Percentiles rank a stretch among this genome's conserved stretches.
Evolutionary conservation across 2,797 vertebrate species (phyloP).

Genomic region (Alcedo quadribrachys): DNA sequence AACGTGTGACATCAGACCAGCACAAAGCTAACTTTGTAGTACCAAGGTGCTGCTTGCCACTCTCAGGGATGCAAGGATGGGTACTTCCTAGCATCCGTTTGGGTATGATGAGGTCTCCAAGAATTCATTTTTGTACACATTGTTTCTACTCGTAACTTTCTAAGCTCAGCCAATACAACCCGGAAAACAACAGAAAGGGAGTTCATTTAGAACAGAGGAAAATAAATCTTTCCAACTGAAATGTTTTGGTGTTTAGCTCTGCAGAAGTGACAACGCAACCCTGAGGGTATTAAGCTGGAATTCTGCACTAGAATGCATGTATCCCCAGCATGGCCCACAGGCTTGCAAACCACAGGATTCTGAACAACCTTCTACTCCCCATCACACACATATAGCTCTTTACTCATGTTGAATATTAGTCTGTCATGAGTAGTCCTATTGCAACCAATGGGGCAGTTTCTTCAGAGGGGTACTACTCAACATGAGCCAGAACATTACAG

Average conservation of each 20-base stretch:
- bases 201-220: not conserved
- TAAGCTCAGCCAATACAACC: not conserved
- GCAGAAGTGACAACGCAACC: not conserved
- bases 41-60: not conserved
- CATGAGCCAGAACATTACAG: not conserved
- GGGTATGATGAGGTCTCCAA: not conserved
- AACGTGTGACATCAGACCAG: not conserved
- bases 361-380: not conserved
- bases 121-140: not conserved
- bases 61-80: not conserved
- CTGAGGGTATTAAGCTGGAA: not conserved
- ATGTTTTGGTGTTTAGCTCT: rapidly evolving
- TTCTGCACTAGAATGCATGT: not conserved
- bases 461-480: not conserved
- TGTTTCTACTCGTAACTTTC: not conserved
- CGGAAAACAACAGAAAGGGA: not conserved
- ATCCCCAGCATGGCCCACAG: not conserved
- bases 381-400: not conserved
- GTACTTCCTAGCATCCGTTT: not conserved
- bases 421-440: not conserved
- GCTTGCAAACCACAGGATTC: not conserved
- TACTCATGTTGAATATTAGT: not conserved
- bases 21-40: rapidly evolving
- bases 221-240: not conserved
- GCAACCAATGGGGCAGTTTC: not conserved